Evolutionary conservation across 2,888 invertebrate species (phyloP).

Genomic region (Sarcophaga rosellei): DNA sequence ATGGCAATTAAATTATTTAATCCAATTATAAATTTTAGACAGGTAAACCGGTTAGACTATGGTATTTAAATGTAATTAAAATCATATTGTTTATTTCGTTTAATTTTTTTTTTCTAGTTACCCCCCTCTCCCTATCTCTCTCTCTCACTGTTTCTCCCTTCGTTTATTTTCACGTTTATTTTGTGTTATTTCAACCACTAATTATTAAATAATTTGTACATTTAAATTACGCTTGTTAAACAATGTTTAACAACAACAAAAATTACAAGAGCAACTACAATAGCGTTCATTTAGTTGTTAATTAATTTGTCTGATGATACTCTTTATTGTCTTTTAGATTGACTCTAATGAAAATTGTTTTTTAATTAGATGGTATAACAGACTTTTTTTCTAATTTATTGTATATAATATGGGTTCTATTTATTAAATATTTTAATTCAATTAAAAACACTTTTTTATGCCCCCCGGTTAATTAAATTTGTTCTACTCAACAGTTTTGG

Average conservation of each 20-base stretch:
- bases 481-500: no score
- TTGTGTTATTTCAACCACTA: background rate
- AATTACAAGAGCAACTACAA: background rate
- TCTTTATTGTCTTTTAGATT: background rate
- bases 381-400: background rate
- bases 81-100: constrained; percentile 10
- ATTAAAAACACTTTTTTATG: no score
- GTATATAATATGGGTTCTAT: no score
- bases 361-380: background rate
- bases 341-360: background rate
- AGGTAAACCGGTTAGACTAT: constrained; percentile 15
- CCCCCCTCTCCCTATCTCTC: background rate
- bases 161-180: background rate
- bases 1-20: constrained; percentile 28
- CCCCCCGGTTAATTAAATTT: no score
- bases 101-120: background rate
- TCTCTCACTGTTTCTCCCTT: background rate
- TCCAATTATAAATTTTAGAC: constrained; percentile 35
- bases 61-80: constrained; percentile 46
- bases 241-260: background rate
- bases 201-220: background rate
- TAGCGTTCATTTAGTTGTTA: background rate
- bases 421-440: no score
- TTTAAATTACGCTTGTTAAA: background rate
- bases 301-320: background rate